phyloP scores from a whole-genome alignment of 2,888 invertebrate species.

The Helicoverpa assulta region DNA sequence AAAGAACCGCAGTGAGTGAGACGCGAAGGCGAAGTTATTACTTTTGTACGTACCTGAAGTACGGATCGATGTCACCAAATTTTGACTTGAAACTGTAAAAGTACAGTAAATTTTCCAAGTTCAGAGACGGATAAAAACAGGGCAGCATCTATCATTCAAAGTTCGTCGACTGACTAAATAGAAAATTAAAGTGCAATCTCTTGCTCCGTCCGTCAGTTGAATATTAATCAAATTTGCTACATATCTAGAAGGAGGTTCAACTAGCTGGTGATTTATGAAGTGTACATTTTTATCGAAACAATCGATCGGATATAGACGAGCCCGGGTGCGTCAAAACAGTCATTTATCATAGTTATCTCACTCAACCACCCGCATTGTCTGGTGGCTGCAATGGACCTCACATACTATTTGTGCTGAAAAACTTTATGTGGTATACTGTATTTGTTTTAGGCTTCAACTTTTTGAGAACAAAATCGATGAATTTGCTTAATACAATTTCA shows the following conservation, averaged over 20 bases:
- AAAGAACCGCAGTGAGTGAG: conserved; percentile 37
- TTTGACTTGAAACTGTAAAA: conserved; percentile 40
- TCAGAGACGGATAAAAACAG: conserved; percentile 23
- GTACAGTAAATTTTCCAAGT: conserved; percentile 14
- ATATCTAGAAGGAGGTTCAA: conserved; percentile 38
- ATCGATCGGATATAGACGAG: conserved; percentile 73
- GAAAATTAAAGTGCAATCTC: conserved; percentile 22
- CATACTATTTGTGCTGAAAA: conserved; percentile 52
- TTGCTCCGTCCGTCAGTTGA: conserved; percentile 14
- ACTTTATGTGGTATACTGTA: conserved; percentile 11
- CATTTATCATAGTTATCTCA: conserved; percentile 85
- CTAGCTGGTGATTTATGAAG: conserved; percentile 61
- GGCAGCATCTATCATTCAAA: conserved; percentile 7
- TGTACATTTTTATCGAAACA: conserved; percentile 80
- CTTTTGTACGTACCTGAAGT: conserved; percentile 33
- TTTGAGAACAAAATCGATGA: background rate
- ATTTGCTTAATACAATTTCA: background rate
- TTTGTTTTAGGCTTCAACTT: background rate
- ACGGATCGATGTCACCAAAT: conserved; percentile 24
- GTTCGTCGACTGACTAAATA: conserved; percentile 14
- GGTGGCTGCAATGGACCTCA: conserved; percentile 67
- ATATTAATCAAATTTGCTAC: conserved; percentile 47
- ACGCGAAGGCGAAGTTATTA: conserved; percentile 44
- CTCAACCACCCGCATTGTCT: conserved; percentile 75
- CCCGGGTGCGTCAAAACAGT: conserved; percentile 78